Evolutionary conservation across 1,140 invertebrate species (phyloP).

Genomic region (Drosophila melanica): DNA sequence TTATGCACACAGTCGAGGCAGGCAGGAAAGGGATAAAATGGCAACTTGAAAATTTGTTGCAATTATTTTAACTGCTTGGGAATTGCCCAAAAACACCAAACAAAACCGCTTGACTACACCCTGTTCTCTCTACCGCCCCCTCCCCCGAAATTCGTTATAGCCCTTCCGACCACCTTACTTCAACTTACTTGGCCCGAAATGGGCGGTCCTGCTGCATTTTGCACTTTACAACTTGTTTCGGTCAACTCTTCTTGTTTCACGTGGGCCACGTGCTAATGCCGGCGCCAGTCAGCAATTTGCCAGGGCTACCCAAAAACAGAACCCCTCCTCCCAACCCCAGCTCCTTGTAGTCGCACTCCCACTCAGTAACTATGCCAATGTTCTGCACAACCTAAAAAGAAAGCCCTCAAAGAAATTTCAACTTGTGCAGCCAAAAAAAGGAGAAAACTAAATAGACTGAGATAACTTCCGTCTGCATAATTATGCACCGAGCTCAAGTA

Average conservation of each 20-base stretch:
- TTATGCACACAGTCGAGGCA: constrained; percentile 53
- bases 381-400: neutral
- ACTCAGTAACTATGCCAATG: neutral
- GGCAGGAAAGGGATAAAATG: constrained; percentile 64
- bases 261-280: constrained; percentile 16
- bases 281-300: constrained; percentile 7
- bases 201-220: constrained; percentile 14
- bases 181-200: constrained; percentile 32
- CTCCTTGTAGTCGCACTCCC: neutral
- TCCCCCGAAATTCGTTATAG: neutral
- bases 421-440: neutral
- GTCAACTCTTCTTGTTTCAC: constrained; percentile 17
- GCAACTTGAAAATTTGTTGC: constrained; percentile 80
- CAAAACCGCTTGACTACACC: neutral
- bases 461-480: neutral
- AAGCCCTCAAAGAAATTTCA: neutral
- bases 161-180: neutral
- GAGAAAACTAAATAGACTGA: neutral
- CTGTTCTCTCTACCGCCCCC: neutral
- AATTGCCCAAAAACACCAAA: constrained; percentile 43
- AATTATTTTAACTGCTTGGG: constrained; percentile 79
- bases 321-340: neutral
- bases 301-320: too few species aligned
- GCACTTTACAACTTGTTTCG: constrained; percentile 59
- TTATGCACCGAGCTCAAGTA: neutral